A percentile compares a stretch with the other conserved stretches of the same genome.
These are phyloP conservation scores for Dolichoris vasculosae DNA, from an alignment of 1,140 invertebrate genomes.

Conservation along the genomic window DNA sequence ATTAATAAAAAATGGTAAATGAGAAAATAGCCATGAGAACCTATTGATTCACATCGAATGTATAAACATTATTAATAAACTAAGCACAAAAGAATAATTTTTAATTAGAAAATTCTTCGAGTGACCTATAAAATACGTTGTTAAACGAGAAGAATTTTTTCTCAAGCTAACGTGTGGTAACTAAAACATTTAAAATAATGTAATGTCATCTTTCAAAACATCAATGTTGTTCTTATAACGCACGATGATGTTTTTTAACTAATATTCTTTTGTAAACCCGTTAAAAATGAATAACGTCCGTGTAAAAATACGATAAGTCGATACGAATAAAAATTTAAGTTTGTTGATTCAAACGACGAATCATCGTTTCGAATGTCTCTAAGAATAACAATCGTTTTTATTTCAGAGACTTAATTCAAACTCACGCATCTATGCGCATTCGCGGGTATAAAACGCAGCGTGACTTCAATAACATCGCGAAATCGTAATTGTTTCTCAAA, in stretches of 20 bases:
- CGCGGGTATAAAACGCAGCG: neutral
- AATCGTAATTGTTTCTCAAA: neutral
- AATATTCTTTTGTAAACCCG: neutral
- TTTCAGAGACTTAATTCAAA: neutral
- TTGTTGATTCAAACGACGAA: neutral
- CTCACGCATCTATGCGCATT: neutral
- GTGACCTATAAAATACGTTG: neutral
- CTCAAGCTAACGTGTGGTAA: neutral
- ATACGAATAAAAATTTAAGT: neutral
- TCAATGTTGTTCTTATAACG: neutral
- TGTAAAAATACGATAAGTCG: neutral
- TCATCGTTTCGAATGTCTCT: neutral
- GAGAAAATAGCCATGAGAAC: neutral
- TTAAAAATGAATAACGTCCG: neutral
- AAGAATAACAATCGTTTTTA: neutral
- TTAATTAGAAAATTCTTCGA: conserved; percentile 1
- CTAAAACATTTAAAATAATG: neutral
- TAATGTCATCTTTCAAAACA: conserved; percentile 3
- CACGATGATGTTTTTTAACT: neutral
- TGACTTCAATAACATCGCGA: neutral
- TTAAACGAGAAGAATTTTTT: neutral
- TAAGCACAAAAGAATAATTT: neutral
- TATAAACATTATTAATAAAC: conserved; percentile 1
- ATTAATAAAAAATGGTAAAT: neutral
- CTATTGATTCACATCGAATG: neutral